Evolutionary conservation across 2,888 invertebrate species (phyloP), one percentile per base, ranked within the genome.

Genomic region (Druceiella hillmani): DNA sequence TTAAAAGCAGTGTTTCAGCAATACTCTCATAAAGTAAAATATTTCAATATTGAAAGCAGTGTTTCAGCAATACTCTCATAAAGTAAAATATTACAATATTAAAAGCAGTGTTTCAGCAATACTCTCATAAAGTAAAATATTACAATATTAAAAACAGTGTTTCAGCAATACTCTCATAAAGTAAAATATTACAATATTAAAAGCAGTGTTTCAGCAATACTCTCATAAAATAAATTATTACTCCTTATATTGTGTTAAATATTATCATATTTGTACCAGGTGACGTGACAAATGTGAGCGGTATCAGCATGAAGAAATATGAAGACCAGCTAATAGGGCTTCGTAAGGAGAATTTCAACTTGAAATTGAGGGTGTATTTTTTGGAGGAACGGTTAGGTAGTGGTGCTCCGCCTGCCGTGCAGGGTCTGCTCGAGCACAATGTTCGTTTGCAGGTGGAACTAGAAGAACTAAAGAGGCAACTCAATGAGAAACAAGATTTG

Each of bases 291-390:
- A 57, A 52, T 20, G 62, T 62, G 7, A 75, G 77, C 51, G 83
- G 82, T 5, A 74, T 85, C 36, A 86, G 87, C 16, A 84, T 93
- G 74, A 91, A 91, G 54, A 92, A 93, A 51, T 85, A 87, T 55
- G 92, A 93, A 58, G 87, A 93, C 60, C 86, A 92, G 59, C 74
- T 93, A 47, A 79, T 80, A 34, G 75, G 78, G 30, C 65, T 94
- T 44, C 81, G 84, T 49, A 92, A 91, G 60, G 94, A 94, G 61
- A 95, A 94, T 62, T 95, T 94, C 57, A 86, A 89, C 63, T 69
- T 95, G 12, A 94, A 93, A 64, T 67, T 94, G 51, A 75, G 92
- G 36, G 86, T 95, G 52, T 94, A 89, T 65, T 89, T 92, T 58
- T 72, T 93, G 45, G 92, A 94, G 61, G 91, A 93, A 61, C 81